These are phyloP conservation scores for Pseudorasbora parva DNA, from an alignment of 2,113 vertebrate species.

Conservation along the genomic window DNA sequence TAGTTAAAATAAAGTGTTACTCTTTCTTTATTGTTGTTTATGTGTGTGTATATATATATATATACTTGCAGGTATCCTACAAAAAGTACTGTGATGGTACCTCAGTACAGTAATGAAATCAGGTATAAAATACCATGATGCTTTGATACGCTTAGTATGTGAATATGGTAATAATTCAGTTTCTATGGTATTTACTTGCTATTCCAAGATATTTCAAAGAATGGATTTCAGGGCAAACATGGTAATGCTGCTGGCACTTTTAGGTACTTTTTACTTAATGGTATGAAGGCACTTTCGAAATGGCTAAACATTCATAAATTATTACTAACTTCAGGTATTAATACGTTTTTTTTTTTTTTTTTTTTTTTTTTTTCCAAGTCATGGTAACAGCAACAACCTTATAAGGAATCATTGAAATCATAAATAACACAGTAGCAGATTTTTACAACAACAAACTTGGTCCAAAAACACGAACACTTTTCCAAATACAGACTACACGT, in stretches of 20 bases:
- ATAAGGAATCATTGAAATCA: not conserved
- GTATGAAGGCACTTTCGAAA: not conserved
- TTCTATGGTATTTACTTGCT: too few relatives aligned
- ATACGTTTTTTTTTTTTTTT: not conserved
- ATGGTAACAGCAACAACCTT: not conserved
- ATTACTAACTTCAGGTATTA: not conserved
- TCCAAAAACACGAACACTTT: not conserved
- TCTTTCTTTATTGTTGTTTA: too few relatives aligned
- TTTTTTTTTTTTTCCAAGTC: too few relatives aligned
- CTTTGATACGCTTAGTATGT: too few relatives aligned
- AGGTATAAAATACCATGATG: not conserved
- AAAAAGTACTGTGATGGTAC: not conserved
- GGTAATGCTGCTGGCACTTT: not conserved
- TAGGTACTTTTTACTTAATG: not conserved
- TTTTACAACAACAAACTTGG: not conserved
- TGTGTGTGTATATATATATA: too few relatives aligned
- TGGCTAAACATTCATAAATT: not conserved
- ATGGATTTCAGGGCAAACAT: not conserved
- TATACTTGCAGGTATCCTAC: not conserved
- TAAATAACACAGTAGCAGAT: not conserved
- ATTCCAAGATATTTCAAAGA: not conserved
- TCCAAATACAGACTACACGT: conserved; percentile 26
- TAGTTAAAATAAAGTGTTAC: too few relatives aligned
- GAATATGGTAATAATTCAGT: too few relatives aligned
- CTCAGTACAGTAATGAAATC: not conserved